Base-by-base conservation (phyloP, 2,888 invertebrate species). In the Coelopa pilipes region DNA sequence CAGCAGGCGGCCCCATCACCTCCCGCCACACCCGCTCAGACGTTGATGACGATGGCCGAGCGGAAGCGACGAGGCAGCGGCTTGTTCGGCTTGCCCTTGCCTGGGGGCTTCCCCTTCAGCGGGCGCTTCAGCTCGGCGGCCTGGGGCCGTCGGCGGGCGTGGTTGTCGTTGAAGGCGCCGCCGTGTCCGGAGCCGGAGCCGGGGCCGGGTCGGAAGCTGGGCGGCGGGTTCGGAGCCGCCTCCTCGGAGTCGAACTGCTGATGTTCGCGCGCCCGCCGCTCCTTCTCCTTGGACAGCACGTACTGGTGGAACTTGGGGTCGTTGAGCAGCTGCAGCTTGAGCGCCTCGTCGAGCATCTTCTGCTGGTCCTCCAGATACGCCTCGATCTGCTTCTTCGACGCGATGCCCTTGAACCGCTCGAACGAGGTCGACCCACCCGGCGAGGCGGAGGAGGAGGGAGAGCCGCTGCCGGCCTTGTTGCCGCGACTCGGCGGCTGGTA, bases 361-460 rank as follows among this genome's bases (percentile, higher is more conserved):
- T 86, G 85, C 46, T 85, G 85, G 74, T 85, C 86, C 72, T 85
- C 83, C 0, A 85, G 62, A 69, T 81, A 85, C 1, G 83, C 81
- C 66, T 84, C 84, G 60, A 85, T 83, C 76, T 85, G 85, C 34
- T 85, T 85, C 65, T 86, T 84, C 4, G 85, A 84, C 1, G 86
- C 85, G 11, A 82, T 82, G n/a, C 49, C 80, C 72, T 84, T 86
- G 60, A 81, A 84, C 19, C 82, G 83, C 21, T 85, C 85, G 13
- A 15, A 49, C 15, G n/a, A 74, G 34, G 4, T 7, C 7, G 34
- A 34, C 2, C 34, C 34, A 7, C 34, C 34, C 2, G 34, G 7
- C 34, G 34, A 34, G 34, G 34, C 2, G 34, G 34, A 34, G n/a
- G 21, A 62, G 3, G 46, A 21, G 1, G 17, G n/a, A 17, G 34